These are phyloP conservation scores for Hippasteria phrygiana DNA, from an alignment of 53 echinoderm and acorn worm genomes.

Conservation along the genomic window DNA sequence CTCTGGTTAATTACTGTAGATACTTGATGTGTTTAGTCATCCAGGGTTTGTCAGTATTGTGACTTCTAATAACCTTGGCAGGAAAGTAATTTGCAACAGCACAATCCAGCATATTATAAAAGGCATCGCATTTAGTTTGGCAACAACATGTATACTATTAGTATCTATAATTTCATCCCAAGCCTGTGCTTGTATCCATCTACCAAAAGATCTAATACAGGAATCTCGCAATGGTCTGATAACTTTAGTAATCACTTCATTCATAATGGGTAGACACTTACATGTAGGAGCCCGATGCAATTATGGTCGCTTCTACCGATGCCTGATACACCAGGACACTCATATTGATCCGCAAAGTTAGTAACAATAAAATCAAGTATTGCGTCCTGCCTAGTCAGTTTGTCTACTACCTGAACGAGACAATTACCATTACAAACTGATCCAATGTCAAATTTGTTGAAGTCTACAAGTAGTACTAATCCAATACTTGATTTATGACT, in stretches of 20 bases:
- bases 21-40: background rate
- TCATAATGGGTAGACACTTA: too few relatives aligned
- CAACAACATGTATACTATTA: background rate
- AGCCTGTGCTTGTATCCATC: too few relatives aligned
- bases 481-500: too few relatives aligned
- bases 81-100: too few relatives aligned
- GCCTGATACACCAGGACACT: constrained; percentile 11
- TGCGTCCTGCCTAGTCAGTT: too few relatives aligned
- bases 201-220: constrained; percentile 13
- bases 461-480: too few relatives aligned
- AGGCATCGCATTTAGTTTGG: constrained; percentile 6
- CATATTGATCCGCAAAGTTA: too few relatives aligned
- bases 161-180: too few relatives aligned
- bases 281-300: constrained; percentile 11
- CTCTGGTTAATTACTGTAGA: constrained; percentile 1
- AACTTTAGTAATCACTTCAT: background rate
- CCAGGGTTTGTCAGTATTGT: too few relatives aligned
- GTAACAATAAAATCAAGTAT: constrained; percentile 42
- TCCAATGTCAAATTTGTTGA: background rate
- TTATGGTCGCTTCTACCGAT: background rate
- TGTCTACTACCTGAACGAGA: background rate
- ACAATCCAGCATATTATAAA: too few relatives aligned
- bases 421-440: too few relatives aligned
- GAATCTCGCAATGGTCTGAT: constrained; percentile 1
- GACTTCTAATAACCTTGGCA: too few relatives aligned